These are phyloP conservation scores for Anastatus disparis DNA, from an alignment of 1,140 invertebrate species.

Conservation along the genomic window DNA sequence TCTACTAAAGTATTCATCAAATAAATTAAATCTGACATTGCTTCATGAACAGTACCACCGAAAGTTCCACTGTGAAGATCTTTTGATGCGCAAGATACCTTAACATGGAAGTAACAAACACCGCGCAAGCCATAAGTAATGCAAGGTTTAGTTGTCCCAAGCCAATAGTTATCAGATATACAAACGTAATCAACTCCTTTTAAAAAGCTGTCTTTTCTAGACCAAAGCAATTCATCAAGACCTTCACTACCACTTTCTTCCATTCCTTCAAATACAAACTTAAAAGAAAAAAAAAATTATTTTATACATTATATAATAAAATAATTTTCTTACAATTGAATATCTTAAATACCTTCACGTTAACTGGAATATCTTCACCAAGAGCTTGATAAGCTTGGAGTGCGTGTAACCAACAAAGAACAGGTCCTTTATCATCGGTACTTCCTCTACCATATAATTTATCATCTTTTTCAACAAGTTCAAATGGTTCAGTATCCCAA, in stretches of 20 bases:
- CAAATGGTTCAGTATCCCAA: conserved; percentile 96
- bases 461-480: conserved; percentile 85
- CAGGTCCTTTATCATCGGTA: conserved; percentile 94
- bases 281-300: conserved; percentile 6
- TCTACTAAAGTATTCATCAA: conserved; percentile 86
- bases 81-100: conserved; percentile 88
- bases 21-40: conserved; percentile 89
- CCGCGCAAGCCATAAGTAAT: conserved; percentile 96
- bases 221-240: conserved; percentile 85
- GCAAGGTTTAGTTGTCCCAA: conserved; percentile 96
- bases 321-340: too few relatives aligned
- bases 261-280: conserved; percentile 98
- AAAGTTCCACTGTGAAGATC: conserved; percentile 96
- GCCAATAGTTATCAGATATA: conserved; percentile 99
- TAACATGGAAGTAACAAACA: conserved; percentile 91
- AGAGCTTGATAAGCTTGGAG: conserved; percentile 87
- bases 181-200: conserved; percentile 92
- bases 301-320: background rate
- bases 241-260: conserved; percentile 97
- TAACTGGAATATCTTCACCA: conserved; percentile 84
- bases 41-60: conserved; percentile 91
- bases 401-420: conserved; percentile 94
- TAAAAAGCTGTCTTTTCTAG: conserved; percentile 83
- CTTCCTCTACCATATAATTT: conserved; percentile 94
- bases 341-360: conserved; percentile 79